phyloP scores from a whole-genome alignment of 1,140 invertebrate species.

The Heliconius nattereri region DNA sequence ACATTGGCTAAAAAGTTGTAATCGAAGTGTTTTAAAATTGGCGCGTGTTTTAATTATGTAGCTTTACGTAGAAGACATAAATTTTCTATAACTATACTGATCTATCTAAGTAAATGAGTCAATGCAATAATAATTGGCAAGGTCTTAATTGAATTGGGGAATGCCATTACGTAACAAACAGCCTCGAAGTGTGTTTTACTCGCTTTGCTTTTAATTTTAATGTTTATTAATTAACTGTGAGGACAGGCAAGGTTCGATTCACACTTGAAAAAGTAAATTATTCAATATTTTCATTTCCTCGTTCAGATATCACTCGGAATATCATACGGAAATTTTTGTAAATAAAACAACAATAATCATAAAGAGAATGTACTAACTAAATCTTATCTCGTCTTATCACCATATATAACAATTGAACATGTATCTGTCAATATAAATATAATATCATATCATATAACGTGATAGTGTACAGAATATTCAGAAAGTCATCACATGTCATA shows the following conservation, averaged over 20 bases:
- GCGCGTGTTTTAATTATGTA: no score
- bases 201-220: neutral
- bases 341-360: neutral
- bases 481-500: slow-evolving; percentile 12
- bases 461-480: neutral
- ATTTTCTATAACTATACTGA: neutral
- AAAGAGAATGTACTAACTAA: neutral
- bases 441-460: neutral
- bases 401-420: neutral
- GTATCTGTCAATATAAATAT: neutral
- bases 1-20: no score
- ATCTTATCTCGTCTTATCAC: no score
- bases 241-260: no score
- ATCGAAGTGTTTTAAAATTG: no score
- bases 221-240: no score
- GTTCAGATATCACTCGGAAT: no score
- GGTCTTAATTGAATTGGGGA: neutral
- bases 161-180: neutral
- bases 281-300: no score
- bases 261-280: no score
- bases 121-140: neutral
- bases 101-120: neutral
- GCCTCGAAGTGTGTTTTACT: neutral
- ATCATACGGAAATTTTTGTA: no score
- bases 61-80: neutral